These are phyloP conservation scores for Popillia japonica DNA, from an alignment of 1,140 invertebrate genomes.

Conservation along the genomic window DNA sequence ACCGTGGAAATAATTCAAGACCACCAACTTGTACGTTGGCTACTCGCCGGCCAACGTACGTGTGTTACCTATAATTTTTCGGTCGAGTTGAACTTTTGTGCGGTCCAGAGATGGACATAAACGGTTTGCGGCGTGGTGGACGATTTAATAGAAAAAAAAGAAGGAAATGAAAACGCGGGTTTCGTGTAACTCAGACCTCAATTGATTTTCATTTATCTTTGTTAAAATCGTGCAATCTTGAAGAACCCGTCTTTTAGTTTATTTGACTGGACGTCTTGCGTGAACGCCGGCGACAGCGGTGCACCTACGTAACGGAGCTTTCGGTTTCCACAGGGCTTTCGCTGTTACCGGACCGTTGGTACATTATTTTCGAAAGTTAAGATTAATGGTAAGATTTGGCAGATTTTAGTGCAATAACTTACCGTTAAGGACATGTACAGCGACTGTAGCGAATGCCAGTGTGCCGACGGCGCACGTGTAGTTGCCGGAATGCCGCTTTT, in stretches of 20 bases:
- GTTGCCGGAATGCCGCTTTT: conserved; percentile 62
- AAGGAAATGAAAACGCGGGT: background rate
- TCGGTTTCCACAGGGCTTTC: background rate
- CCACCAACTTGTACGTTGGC: background rate
- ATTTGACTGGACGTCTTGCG: conserved; percentile 39
- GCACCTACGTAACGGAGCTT: background rate
- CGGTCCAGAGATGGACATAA: conserved; percentile 41
- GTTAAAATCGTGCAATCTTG: conserved; percentile 43
- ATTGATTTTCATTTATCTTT: conserved; percentile 46
- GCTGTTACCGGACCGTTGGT: background rate
- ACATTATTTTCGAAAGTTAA: conserved; percentile 47
- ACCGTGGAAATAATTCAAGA: background rate
- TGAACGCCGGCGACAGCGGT: background rate
- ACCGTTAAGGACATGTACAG: conserved; percentile 66
- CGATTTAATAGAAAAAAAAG: conserved; percentile 35
- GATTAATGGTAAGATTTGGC: conserved; percentile 51
- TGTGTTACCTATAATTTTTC: conserved; percentile 41
- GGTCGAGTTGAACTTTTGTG: conserved; percentile 25
- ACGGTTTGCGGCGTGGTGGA: conserved; percentile 33
- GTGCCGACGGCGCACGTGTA: conserved; percentile 62
- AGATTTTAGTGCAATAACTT: conserved; percentile 55
- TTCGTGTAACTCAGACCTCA: background rate
- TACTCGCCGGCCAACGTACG: too few relatives aligned
- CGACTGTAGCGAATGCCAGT: conserved; percentile 61
- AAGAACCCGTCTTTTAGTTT: conserved; percentile 39